Evolutionary conservation across 1,140 invertebrate species (phyloP).

Genomic region (Dendrolimus punctatus): DNA sequence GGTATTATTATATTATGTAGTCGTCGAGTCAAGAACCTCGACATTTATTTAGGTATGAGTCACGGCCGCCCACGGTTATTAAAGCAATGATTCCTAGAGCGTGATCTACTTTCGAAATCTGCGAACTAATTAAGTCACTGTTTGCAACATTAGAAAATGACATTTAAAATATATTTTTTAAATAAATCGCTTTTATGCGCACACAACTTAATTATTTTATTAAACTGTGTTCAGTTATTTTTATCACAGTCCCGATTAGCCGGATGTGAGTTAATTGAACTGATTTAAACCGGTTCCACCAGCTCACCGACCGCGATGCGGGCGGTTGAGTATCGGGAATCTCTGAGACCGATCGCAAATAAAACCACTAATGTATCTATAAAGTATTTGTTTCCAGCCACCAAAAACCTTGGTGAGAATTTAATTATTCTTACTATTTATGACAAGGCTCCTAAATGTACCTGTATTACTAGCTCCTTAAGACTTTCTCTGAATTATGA

Average conservation of each 20-base stretch:
- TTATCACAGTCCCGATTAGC: constrained; percentile 16
- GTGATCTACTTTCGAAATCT: too few species aligned
- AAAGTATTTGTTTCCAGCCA: background rate
- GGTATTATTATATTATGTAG: constrained; percentile 12
- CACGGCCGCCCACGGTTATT: constrained; percentile 47
- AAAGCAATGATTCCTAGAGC: constrained; percentile 39
- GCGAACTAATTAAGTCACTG: too few species aligned
- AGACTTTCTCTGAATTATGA: too few species aligned
- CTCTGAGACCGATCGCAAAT: constrained; percentile 21
- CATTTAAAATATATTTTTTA: too few species aligned
- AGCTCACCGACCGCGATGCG: background rate
- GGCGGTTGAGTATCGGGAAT: background rate
- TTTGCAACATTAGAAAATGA: too few species aligned
- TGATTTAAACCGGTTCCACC: constrained; percentile 18
- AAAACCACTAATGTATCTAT: constrained; percentile 18
- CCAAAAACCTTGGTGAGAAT: background rate
- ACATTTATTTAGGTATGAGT: constrained; percentile 59
- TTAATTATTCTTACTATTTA: background rate
- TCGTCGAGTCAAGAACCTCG: constrained; percentile 47
- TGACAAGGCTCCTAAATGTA: too few species aligned
- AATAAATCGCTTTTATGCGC: too few species aligned
- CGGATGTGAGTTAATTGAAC: constrained; percentile 40
- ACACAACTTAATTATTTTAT: too few species aligned
- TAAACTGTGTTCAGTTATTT: too few species aligned
- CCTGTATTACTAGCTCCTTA: too few species aligned